These are phyloP conservation scores for Palythoa grandis DNA, from an alignment of 92 coral and sea anemone genomes.

Conservation along the genomic window DNA sequence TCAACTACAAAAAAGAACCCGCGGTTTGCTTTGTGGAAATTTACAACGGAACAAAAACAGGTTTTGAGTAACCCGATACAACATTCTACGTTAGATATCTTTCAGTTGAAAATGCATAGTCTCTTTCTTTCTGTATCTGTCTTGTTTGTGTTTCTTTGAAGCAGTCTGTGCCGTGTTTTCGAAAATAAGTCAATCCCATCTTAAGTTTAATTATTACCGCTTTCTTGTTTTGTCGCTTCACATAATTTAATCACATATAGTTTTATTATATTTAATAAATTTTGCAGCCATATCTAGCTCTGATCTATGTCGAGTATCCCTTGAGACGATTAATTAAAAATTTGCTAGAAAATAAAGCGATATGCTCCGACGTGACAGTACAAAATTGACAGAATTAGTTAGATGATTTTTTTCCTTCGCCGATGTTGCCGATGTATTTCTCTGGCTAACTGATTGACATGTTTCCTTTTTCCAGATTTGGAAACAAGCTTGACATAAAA, in stretches of 20 bases:
- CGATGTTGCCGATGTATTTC: neutral
- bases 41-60: neutral
- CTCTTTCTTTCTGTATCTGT: too few relatives aligned
- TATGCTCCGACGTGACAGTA: neutral
- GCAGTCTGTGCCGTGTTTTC: too few relatives aligned
- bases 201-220: neutral
- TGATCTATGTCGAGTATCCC: slow-evolving; percentile 11
- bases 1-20: neutral
- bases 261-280: neutral
- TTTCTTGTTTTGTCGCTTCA: neutral
- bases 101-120: too few relatives aligned
- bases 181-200: neutral
- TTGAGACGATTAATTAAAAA: neutral
- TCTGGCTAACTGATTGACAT: neutral
- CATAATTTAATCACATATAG: slow-evolving; percentile 1
- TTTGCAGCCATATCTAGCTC: neutral
- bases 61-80: neutral
- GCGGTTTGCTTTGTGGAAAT: neutral
- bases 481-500: neutral
- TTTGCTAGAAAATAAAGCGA: slow-evolving; percentile 11
- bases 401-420: neutral
- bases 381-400: too few relatives aligned
- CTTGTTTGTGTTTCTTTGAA: too few relatives aligned
- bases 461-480: slow-evolving; percentile 29
- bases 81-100: too few relatives aligned